These are phyloP conservation scores for Plecturocebus donacophilus DNA, from an alignment of 2,113 vertebrate genomes.

Conservation along the genomic window DNA sequence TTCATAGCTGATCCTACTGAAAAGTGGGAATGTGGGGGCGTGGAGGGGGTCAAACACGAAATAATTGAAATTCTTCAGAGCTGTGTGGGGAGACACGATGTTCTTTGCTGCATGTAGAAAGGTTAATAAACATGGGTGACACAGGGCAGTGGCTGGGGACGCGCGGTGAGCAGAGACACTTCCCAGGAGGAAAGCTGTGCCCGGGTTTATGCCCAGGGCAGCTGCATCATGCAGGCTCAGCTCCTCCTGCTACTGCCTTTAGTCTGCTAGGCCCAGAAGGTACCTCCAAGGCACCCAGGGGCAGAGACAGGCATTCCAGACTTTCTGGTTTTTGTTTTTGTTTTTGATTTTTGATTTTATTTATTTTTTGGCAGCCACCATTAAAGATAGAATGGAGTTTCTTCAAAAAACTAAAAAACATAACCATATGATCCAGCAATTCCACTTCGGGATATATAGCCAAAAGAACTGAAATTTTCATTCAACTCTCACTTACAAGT, in stretches of 20 bases:
- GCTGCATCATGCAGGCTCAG: rapidly evolving
- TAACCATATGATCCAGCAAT: no score
- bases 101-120: not conserved
- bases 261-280: not conserved
- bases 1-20: not conserved
- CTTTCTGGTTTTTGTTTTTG: no score
- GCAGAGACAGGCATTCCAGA: no score
- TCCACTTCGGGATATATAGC: no score
- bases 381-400: no score
- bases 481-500: no score
- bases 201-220: not conserved
- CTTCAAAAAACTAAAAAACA: no score
- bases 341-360: no score
- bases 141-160: not conserved
- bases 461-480: no score
- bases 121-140: not conserved
- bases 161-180: rapidly evolving
- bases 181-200: not conserved
- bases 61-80: not conserved
- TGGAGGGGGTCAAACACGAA: not conserved
- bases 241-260: not conserved
- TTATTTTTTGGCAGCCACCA: no score
- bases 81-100: not conserved
- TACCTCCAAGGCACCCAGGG: not conserved
- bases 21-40: not conserved